Base-by-base conservation (phyloP, 2,113 vertebrate genomes). In the Amphiprion percula region DNA sequence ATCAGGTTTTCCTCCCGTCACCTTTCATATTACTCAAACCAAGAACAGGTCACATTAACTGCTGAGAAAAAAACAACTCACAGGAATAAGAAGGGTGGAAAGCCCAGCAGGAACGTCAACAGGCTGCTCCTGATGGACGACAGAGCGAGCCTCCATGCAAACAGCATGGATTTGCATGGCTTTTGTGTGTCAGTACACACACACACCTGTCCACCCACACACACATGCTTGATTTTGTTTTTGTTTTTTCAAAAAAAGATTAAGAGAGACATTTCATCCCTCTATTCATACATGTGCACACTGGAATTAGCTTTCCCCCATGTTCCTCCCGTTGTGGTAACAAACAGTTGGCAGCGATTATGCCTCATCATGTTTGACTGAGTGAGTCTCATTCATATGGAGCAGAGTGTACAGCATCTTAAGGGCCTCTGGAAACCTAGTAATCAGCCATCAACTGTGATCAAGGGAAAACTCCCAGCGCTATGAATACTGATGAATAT, bases 1-100 rank as follows among this genome's bases (percentile, higher is more conserved):
- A 68, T 74, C 30, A 19, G 58, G 37, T 49, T 21, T 26, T 28
- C 46, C 53, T 68, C 47, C 14, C 0, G 16, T 68, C 5, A 1
- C 69, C 55, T 64, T 59, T 82, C 69, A 86, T 93, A 66, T 26
- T 17, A 17, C 81, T 88, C 87, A 79, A 59, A 60, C 24, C 9
- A 53, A 47, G 50, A 26, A 73, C 3, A 46, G 75, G 77, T 83
- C 83, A 73, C 64, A 73, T 80, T 68, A 67, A 76, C 55, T 33
- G 62, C 72, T 12, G 41, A 63, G 60, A 21, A 26, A 12, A 68
- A 14, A 52, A 59, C 56, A 17, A 68, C 17, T 53, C 3, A 60
- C 61, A 78, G 30, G 65, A 19, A 28, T 16, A 39, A 52, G 16
- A 21, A 54, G 33, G 24, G 16, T 5, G 46, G 52, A 33, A n/a